Evolutionary conservation across 2,888 invertebrate species (phyloP).

Genomic region (Amiota communis): DNA sequence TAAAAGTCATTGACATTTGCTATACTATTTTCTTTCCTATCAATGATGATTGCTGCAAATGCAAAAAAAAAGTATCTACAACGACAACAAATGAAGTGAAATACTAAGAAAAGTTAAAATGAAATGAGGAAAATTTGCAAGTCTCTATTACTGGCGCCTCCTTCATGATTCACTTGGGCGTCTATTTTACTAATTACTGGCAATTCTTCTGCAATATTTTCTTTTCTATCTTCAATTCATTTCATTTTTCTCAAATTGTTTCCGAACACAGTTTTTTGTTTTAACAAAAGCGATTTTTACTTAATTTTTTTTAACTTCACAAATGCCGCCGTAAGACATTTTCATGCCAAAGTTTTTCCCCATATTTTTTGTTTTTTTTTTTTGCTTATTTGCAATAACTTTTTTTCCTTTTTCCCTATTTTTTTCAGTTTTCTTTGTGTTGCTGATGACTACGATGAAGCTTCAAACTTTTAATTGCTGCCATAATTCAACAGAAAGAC

Average conservation of each 20-base stretch:
- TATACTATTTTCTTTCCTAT: neutral
- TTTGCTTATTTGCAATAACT: neutral
- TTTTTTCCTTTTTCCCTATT: neutral
- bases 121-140: no score
- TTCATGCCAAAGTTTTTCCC: neutral
- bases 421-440: no score
- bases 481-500: constrained; percentile 53
- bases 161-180: neutral
- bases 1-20: neutral
- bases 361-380: neutral
- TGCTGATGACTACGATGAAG: neutral
- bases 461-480: constrained; percentile 57
- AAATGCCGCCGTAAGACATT: no score
- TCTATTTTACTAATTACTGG: constrained; percentile 18
- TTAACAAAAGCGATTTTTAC: no score
- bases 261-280: no score
- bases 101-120: no score
- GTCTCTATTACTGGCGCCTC: neutral
- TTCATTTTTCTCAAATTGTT: no score
- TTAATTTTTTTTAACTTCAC: no score
- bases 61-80: neutral
- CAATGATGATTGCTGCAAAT: neutral
- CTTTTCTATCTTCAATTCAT: neutral
- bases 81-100: neutral
- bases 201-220: constrained; percentile 3